A percentile compares a stretch with the other conserved stretches of the same genome.
Evolutionary conservation across 2,113 vertebrate species (phyloP).

Genomic region (Heterotis niloticus): DNA sequence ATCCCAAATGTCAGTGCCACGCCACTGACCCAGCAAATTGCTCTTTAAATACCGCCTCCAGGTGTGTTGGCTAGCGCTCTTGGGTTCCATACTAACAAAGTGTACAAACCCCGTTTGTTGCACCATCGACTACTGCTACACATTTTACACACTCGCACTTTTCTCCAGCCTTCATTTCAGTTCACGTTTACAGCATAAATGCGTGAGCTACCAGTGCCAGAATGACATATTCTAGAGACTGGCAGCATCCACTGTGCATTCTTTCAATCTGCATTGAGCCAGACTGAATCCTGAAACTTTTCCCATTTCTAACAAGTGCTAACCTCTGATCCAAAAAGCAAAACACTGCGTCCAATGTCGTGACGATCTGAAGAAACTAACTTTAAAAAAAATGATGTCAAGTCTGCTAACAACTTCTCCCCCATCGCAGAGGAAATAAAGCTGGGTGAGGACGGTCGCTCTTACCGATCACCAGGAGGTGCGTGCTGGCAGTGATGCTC

Average conservation of each 20-base stretch:
- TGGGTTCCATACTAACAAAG: background rate
- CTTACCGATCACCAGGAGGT: constrained; percentile 91
- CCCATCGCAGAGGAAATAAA: background rate
- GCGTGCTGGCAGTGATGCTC: constrained; percentile 98
- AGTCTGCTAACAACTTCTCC: too few species aligned
- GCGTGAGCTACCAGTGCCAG: background rate
- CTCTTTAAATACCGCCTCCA: constrained; percentile 17
- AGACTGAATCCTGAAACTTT: too few species aligned
- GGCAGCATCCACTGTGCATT: too few species aligned
- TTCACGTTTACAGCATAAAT: background rate
- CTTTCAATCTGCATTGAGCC: too few species aligned
- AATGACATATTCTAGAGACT: too few species aligned
- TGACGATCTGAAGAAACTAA: background rate
- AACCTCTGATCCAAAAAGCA: background rate
- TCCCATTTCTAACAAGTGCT: background rate
- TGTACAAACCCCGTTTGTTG: background rate
- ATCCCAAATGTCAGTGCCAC: constrained; percentile 1
- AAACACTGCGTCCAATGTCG: background rate
- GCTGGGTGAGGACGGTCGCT: background rate
- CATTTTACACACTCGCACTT: background rate
- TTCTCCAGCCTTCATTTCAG: background rate
- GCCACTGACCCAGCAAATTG: constrained; percentile 22
- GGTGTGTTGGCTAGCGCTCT: background rate
- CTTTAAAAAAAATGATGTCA: background rate
- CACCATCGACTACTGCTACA: background rate